A percentile compares a stretch with the other conserved stretches of the same genome.
These are phyloP conservation scores for Leptopilina clavipes DNA, from an alignment of 1,140 invertebrate genomes.

Conservation along the genomic window DNA sequence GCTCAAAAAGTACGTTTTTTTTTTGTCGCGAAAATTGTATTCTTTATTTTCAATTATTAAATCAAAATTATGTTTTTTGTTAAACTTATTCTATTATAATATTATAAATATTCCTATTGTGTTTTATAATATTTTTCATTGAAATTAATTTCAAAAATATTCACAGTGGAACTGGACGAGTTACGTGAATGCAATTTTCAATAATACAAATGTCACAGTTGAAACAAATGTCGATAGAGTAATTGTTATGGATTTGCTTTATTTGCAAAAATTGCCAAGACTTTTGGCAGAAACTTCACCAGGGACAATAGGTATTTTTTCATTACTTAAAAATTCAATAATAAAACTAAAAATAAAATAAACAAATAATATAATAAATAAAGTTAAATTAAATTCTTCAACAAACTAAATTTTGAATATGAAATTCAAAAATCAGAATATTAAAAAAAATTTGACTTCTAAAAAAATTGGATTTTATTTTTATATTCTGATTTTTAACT, in stretches of 20 bases:
- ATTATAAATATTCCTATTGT: too few relatives aligned
- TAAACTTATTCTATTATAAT: too few relatives aligned
- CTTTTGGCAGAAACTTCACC: slow-evolving; percentile 74
- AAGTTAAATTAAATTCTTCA: too few relatives aligned
- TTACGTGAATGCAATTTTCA: slow-evolving; percentile 79
- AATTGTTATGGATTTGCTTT: slow-evolving; percentile 79
- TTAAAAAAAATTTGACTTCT: too few relatives aligned
- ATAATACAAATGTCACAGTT: slow-evolving; percentile 77
- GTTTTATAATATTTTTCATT: background rate
- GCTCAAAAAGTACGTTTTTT: slow-evolving; percentile 66
- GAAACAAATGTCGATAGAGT: slow-evolving; percentile 73
- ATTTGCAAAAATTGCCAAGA: slow-evolving; percentile 77
- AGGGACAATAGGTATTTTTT: slow-evolving; percentile 75
- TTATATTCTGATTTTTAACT: too few relatives aligned
- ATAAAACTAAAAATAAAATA: too few relatives aligned
- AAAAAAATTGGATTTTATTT: too few relatives aligned
- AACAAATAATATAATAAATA: too few relatives aligned
- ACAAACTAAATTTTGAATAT: too few relatives aligned
- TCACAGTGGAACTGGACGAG: slow-evolving; percentile 81
- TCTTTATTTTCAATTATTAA: too few relatives aligned
- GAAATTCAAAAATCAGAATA: background rate
- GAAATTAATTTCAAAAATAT: slow-evolving; percentile 35
- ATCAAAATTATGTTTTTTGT: too few relatives aligned
- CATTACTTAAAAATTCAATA: too few relatives aligned
- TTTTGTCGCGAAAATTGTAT: background rate